A percentile compares a stretch with the other conserved stretches of the same genome.
Evolutionary conservation across 2,113 vertebrate genomes (phyloP).

Genomic region (Rhineura floridana): DNA sequence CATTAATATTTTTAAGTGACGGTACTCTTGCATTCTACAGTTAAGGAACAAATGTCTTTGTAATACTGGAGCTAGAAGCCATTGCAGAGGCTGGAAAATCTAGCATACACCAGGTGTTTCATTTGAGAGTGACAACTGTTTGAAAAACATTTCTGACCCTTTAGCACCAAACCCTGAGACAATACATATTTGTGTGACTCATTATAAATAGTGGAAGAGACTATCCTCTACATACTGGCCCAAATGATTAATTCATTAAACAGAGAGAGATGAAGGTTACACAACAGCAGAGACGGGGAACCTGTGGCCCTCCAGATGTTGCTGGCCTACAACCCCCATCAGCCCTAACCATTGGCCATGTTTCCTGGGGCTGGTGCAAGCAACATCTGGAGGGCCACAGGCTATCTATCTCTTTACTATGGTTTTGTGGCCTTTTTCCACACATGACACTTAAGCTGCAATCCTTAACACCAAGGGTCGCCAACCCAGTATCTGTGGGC

Average conservation of each 20-base stretch:
- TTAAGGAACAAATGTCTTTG: conserved; percentile 43
- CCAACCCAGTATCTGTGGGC: too few relatives aligned
- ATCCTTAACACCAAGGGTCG: too few relatives aligned
- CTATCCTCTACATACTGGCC: conserved; percentile 77
- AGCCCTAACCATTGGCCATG: too few relatives aligned
- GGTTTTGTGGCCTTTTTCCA: neutral
- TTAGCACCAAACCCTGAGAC: conserved; percentile 72
- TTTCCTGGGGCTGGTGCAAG: too few relatives aligned
- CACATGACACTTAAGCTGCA: neutral
- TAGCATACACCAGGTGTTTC: conserved; percentile 76
- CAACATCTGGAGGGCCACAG: too few relatives aligned
- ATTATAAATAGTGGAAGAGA: conserved; percentile 75
- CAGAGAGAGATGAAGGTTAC: conserved; percentile 64
- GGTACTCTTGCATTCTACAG: conserved; percentile 54
- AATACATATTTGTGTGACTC: conserved; percentile 77
- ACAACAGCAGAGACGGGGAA: too few relatives aligned
- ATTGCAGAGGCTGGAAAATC: conserved; percentile 36
- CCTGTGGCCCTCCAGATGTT: too few relatives aligned
- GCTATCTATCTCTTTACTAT: too few relatives aligned
- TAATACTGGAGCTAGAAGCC: conserved; percentile 47
- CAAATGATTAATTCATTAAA: conserved; percentile 74
- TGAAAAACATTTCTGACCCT: conserved; percentile 81
- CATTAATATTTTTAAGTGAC: conserved; percentile 22
- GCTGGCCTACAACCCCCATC: too few relatives aligned
- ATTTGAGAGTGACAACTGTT: conserved; percentile 81